These are phyloP conservation scores for Dasypus novemcinctus DNA, from an alignment of 2,113 vertebrate species.

Conservation along the genomic window DNA sequence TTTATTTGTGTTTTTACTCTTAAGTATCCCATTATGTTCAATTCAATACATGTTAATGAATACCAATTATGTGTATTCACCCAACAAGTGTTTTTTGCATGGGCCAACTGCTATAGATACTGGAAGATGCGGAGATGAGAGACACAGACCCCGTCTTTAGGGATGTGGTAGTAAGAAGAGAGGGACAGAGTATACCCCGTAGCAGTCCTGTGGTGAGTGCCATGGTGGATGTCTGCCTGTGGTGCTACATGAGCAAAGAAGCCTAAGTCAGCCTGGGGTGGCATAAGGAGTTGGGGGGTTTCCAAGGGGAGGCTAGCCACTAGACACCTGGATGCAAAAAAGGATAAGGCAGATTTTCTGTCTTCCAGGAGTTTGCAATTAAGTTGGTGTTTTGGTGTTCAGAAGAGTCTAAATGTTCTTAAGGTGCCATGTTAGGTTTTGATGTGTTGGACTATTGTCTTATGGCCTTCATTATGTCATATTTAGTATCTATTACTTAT, in stretches of 20 bases:
- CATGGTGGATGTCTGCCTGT: background rate
- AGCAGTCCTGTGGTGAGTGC: background rate
- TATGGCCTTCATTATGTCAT: background rate
- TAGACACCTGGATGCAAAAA: background rate
- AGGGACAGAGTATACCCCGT: background rate
- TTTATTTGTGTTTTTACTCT: slow-evolving; percentile 27
- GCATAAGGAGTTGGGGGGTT: background rate
- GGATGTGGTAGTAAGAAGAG: background rate
- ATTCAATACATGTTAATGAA: background rate
- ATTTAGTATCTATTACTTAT: background rate
- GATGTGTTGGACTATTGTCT: background rate
- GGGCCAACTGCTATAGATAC: background rate
- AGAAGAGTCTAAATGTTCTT: background rate
- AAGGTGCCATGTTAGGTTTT: background rate
- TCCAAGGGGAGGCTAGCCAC: background rate
- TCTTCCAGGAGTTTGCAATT: background rate
- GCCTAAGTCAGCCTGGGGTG: background rate
- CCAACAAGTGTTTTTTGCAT: background rate
- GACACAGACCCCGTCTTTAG: background rate
- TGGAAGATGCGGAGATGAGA: background rate
- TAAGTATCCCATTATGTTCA: background rate
- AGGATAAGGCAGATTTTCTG: background rate
- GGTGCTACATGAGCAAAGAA: background rate
- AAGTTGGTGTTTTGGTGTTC: background rate
- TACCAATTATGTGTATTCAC: background rate